phyloP scores from a whole-genome alignment of 92 coral and sea anemone species.

The Epizoanthus rinbou region DNA sequence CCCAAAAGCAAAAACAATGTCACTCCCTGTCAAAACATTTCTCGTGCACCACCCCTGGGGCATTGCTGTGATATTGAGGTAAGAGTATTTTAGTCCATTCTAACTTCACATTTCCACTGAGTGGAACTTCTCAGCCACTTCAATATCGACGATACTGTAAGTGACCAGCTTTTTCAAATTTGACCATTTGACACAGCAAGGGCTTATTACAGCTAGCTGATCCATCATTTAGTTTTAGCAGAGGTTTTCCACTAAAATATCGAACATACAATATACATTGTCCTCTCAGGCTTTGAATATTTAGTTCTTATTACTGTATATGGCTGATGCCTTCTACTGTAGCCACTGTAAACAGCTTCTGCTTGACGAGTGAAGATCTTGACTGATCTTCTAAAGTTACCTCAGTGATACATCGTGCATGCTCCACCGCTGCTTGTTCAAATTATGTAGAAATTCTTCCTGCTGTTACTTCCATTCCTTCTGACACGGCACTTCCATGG shows the following conservation, averaged over 20 bases:
- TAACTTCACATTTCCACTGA: too few relatives aligned
- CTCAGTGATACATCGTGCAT: too few relatives aligned
- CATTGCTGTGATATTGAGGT: not conserved
- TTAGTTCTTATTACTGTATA: not conserved
- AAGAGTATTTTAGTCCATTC: too few relatives aligned
- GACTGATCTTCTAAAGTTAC: too few relatives aligned
- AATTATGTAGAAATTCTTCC: slow-evolving; percentile 64
- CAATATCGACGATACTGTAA: too few relatives aligned
- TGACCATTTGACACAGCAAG: not conserved
- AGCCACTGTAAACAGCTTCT: not conserved
- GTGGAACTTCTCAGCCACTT: too few relatives aligned
- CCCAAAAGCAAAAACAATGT: not conserved
- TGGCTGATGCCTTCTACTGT: not conserved
- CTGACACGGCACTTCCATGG: slow-evolving; percentile 59
- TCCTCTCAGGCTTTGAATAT: not conserved
- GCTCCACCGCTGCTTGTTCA: not conserved
- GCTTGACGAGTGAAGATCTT: not conserved
- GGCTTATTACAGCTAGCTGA: not conserved
- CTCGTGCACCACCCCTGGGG: slow-evolving; percentile 2
- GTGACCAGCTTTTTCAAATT: too few relatives aligned
- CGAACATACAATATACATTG: not conserved
- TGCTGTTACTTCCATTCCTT: slow-evolving; percentile 67
- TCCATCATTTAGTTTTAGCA: too few relatives aligned
- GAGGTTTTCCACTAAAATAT: not conserved
- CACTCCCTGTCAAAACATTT: not conserved